Base-by-base conservation (phyloP, 1,140 invertebrate species). In the Drosophila baimaii region DNA sequence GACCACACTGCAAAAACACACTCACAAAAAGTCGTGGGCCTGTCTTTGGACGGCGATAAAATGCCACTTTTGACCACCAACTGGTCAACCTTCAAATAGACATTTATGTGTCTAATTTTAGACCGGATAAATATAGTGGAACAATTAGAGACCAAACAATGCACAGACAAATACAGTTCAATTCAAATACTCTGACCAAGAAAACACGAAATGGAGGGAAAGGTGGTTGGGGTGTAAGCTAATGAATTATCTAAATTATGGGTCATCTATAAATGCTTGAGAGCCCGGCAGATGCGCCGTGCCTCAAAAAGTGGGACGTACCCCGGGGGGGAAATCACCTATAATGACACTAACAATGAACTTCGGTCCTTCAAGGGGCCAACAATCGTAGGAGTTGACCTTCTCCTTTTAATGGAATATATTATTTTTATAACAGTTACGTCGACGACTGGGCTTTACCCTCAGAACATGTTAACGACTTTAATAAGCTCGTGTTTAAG, bases 191-290 rank as follows among this genome's bases (percentile, higher is more conserved):
- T 19, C 46, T 19, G 21, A 19, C 15, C 3, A 33, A 52, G 25
- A 29, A 27, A 27, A 27, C 19, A 9, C 12, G 7, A n/a, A 62
- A 21, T 2, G 13, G 9, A 43, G n/a, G 31, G 59, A 47, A 64
- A 39, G 31, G 31, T 15, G 12, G 39, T 31, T 54, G 35, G 29
- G 31, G 19, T 44, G 64, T 23, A 31, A 27, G 31, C 39, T 57
- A 72, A 71, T 66, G 61, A 71, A 71, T 71, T 71, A 71, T 49
- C 43, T 39, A 58, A 72, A 72, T 72, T 57, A 58, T 58, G 69
- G 66, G 69, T 72, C 52, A 58, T 58, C 27, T 23, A 47, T 70
- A 71, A 71, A 57, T 70, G 51, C 65, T 71, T 71, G 69, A 43
- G 69, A 71, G 43, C 17, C 65, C 5, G 49, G 8, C 69, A 71